Evolutionary conservation across 2,113 vertebrate species (phyloP).

Genomic region (Catagonus wagneri): DNA sequence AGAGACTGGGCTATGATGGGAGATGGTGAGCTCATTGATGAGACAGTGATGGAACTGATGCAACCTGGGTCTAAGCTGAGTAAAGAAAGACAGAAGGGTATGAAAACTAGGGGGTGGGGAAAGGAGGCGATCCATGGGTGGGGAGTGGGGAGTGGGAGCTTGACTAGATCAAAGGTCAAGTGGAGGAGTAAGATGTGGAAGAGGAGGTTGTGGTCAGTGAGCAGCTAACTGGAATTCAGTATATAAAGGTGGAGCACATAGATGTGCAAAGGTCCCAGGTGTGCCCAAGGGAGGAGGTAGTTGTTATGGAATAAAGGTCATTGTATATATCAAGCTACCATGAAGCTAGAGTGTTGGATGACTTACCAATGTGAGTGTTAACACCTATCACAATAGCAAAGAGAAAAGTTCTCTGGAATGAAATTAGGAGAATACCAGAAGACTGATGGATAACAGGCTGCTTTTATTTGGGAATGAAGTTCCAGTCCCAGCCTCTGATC

Average conservation of each 20-base stretch:
- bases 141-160: neutral
- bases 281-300: conserved; percentile 44
- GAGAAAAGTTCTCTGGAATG: neutral
- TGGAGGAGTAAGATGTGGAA: neutral
- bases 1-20: neutral
- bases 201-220: conserved; percentile 22
- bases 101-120: neutral
- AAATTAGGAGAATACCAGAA: neutral
- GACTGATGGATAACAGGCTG: neutral
- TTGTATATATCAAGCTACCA: neutral
- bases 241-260: conserved; percentile 30
- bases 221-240: neutral
- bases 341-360: neutral
- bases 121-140: neutral
- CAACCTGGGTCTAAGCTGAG: neutral
- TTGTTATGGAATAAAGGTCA: conserved; percentile 50
- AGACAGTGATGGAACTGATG: neutral
- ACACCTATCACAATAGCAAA: neutral
- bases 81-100: neutral
- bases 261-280: conserved; percentile 62
- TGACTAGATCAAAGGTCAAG: neutral
- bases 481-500: neutral
- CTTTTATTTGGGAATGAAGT: neutral
- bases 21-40: neutral
- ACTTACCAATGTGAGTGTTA: neutral